These are phyloP conservation scores for Xanthorhoe designata DNA, from an alignment of 2,888 invertebrate genomes.

Conservation along the genomic window DNA sequence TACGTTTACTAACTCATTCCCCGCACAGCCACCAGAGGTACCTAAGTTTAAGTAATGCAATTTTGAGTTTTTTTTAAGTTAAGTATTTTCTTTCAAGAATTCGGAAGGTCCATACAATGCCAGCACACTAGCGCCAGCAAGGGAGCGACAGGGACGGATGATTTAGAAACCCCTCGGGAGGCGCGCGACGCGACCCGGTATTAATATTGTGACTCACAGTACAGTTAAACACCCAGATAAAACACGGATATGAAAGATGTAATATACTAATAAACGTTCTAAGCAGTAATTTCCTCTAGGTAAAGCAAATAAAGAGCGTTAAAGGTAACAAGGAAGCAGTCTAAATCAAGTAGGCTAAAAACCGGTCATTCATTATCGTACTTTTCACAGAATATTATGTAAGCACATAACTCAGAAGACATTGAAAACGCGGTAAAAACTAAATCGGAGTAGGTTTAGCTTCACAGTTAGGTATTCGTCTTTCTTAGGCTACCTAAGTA, in stretches of 20 bases:
- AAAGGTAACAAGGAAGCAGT: neutral
- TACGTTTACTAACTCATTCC: too few species aligned
- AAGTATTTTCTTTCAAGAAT: neutral
- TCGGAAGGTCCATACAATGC: constrained; percentile 53
- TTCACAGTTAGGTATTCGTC: too few species aligned
- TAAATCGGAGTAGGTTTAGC: too few species aligned
- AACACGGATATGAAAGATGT: constrained; percentile 15
- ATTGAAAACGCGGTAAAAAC: too few species aligned
- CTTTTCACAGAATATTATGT: too few species aligned
- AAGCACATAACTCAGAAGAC: too few species aligned
- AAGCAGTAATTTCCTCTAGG: neutral
- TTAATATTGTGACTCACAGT: constrained; percentile 84
- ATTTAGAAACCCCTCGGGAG: constrained; percentile 86
- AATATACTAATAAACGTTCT: neutral
- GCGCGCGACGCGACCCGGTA: constrained; percentile 82
- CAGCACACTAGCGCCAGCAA: constrained; percentile 65
- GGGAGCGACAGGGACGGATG: constrained; percentile 85
- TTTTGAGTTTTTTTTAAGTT: neutral
- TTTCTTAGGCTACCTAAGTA: too few species aligned
- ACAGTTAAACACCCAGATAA: constrained; percentile 53
- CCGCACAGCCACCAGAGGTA: too few species aligned
- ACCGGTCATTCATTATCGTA: too few species aligned
- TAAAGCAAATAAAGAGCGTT: too few species aligned
- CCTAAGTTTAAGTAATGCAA: too few species aligned
- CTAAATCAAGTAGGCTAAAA: too few species aligned